Percentiles rank a stretch among this genome's conserved stretches.
Conservation (phyloP, 2,113 vertebrate species). For the Corythornis vintsioides region DNA sequence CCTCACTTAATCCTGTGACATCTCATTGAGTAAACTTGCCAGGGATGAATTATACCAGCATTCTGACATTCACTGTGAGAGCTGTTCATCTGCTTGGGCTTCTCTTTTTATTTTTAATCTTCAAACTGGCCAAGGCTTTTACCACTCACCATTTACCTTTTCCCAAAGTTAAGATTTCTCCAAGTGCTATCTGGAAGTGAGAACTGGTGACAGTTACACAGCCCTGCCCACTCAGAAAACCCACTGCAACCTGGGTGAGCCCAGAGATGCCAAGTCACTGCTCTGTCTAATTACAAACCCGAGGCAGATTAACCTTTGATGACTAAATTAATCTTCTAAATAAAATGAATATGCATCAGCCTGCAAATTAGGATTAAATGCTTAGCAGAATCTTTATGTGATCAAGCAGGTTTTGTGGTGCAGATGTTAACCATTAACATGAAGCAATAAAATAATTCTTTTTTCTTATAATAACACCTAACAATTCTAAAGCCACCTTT, state of each 20-base stretch:
- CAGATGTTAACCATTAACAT: conserved; percentile 70
- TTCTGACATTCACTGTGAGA: neutral
- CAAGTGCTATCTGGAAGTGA: neutral
- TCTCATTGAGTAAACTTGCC: neutral
- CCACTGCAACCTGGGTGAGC: conserved; percentile 42
- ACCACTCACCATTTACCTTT: neutral
- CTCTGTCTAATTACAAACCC: conserved; percentile 68
- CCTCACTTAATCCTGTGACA: neutral
- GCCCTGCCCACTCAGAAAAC: conserved; percentile 6
- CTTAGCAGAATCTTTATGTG: conserved; percentile 68
- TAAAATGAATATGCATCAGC: conserved; percentile 75
- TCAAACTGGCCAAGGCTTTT: neutral
- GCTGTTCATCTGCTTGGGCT: neutral
- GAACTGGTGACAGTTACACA: conserved; percentile 9
- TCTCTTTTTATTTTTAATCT: neutral
- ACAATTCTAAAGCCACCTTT: conserved; percentile 60
- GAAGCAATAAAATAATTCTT: conserved; percentile 65
- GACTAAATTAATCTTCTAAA: conserved; percentile 74
- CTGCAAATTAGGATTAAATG: conserved; percentile 73
- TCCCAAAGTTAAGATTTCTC: neutral
- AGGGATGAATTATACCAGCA: neutral
- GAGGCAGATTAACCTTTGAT: conserved; percentile 74
- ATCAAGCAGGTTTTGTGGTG: conserved; percentile 70
- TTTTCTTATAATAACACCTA: conserved; percentile 68
- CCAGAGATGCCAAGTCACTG: conserved; percentile 58